phyloP scores from a whole-genome alignment of 2,113 vertebrate species.

The Eubucco bourcierii region DNA sequence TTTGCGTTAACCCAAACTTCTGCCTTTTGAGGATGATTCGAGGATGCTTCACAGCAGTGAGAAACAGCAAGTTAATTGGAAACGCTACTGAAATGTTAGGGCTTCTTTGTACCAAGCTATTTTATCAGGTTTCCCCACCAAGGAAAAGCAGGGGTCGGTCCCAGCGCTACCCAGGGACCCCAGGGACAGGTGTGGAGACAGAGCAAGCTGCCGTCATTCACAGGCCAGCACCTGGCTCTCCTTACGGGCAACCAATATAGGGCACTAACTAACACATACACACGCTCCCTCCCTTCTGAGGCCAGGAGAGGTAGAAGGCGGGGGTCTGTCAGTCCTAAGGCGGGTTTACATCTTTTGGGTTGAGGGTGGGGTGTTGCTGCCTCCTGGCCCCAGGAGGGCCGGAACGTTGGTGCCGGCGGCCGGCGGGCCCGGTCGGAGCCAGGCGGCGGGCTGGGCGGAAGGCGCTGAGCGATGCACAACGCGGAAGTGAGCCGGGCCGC shows the following conservation, averaged over 20 bases:
- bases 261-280: too few species aligned
- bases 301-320: background rate
- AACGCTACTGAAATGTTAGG: rapidly evolving
- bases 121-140: rapidly evolving
- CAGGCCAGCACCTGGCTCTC: background rate
- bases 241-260: rapidly evolving
- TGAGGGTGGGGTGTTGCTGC: rapidly evolving
- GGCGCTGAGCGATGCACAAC: background rate
- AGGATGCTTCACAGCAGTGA: background rate
- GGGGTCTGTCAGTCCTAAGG: rapidly evolving
- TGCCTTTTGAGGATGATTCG: background rate
- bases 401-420: background rate
- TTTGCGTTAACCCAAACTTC: background rate
- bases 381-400: rapidly evolving
- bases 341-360: rapidly evolving
- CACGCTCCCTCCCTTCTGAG: too few species aligned
- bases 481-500: constrained; percentile 51
- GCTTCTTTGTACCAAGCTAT: rapidly evolving
- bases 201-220: rapidly evolving
- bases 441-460: background rate
- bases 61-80: background rate
- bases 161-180: background rate
- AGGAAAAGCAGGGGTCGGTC: background rate
- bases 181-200: too few species aligned
- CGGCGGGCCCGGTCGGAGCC: background rate